phyloP scores from a whole-genome alignment of 2,888 invertebrate species.

The Bellardia bayeri region DNA sequence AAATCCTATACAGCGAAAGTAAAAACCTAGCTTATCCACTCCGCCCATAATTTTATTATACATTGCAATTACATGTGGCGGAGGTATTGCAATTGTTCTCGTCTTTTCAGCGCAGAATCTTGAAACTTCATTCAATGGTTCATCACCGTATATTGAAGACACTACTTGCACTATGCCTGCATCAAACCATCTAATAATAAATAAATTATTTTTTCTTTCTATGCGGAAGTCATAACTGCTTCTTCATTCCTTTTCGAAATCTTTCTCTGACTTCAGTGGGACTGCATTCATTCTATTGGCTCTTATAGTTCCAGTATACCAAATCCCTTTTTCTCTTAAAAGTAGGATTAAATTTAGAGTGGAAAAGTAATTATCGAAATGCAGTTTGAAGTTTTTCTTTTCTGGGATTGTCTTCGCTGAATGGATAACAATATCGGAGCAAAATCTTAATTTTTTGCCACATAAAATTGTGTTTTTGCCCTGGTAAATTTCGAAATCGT shows the following conservation, averaged over 20 bases:
- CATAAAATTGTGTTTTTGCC: too few relatives aligned
- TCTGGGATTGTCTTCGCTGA: too few relatives aligned
- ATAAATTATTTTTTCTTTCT: neutral
- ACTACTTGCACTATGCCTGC: constrained; percentile 18
- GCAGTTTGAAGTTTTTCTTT: too few relatives aligned
- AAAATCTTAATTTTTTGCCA: too few relatives aligned
- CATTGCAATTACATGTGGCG: constrained; percentile 48
- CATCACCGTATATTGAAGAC: constrained; percentile 29
- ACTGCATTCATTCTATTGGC: neutral
- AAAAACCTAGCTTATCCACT: constrained; percentile 59
- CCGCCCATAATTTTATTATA: constrained; percentile 63
- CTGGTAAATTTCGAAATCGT: too few relatives aligned
- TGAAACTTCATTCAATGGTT: too few relatives aligned
- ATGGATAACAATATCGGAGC: too few relatives aligned
- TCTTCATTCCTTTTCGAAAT: neutral
- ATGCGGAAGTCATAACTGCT: neutral
- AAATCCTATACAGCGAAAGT: constrained; percentile 55
- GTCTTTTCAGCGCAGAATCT: too few relatives aligned
- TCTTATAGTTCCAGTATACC: constrained; percentile 1
- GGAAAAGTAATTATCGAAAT: too few relatives aligned
- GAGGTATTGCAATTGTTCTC: constrained; percentile 37
- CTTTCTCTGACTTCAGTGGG: constrained; percentile 5
- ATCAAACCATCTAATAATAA: neutral
- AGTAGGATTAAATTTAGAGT: too few relatives aligned
- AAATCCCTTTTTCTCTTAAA: neutral